These are phyloP conservation scores for Zaprionus inermis DNA, from an alignment of 1,140 invertebrate species.

Conservation along the genomic window DNA sequence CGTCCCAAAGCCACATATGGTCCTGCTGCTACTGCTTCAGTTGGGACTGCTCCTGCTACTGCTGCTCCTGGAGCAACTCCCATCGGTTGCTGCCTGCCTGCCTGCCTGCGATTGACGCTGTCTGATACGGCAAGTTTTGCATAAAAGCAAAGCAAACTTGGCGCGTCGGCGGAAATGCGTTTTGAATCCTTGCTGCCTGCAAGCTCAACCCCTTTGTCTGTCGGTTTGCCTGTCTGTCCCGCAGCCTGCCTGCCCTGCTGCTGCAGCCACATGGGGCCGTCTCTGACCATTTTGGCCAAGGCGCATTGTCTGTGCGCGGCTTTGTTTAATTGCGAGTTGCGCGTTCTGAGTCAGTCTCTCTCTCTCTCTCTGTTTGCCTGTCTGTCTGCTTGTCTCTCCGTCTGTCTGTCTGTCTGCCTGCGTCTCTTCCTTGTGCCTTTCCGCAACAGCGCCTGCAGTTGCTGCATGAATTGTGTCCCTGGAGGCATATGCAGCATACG, in stretches of 20 bases:
- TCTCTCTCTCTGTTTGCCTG: neutral
- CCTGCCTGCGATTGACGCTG: constrained; percentile 38
- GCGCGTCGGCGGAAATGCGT: constrained; percentile 73
- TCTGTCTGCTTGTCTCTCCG: neutral
- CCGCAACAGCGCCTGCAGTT: constrained; percentile 3
- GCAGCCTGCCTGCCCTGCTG: constrained; percentile 18
- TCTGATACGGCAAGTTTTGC: constrained; percentile 69
- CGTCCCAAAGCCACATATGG: constrained; percentile 48
- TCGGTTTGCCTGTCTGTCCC: neutral
- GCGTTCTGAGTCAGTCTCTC: constrained; percentile 19
- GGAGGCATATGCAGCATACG: constrained; percentile 71
- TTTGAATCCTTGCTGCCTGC: constrained; percentile 60
- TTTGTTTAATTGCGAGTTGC: constrained; percentile 75
- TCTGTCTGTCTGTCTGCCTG: neutral
- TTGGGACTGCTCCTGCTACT: constrained; percentile 5
- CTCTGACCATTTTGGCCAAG: constrained; percentile 44
- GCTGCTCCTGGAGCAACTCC: constrained; percentile 9
- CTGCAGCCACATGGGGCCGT: constrained; percentile 48
- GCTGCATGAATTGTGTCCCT: constrained; percentile 66
- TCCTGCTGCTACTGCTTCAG: constrained; percentile 3
- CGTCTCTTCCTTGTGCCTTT: neutral
- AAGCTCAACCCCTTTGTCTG: neutral
- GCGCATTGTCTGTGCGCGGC: constrained; percentile 58
- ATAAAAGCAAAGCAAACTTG: constrained; percentile 59
- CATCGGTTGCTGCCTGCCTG: constrained; percentile 26